These are phyloP conservation scores for Semnornis frantzii DNA, from an alignment of 2,113 vertebrate species.

Conservation along the genomic window DNA sequence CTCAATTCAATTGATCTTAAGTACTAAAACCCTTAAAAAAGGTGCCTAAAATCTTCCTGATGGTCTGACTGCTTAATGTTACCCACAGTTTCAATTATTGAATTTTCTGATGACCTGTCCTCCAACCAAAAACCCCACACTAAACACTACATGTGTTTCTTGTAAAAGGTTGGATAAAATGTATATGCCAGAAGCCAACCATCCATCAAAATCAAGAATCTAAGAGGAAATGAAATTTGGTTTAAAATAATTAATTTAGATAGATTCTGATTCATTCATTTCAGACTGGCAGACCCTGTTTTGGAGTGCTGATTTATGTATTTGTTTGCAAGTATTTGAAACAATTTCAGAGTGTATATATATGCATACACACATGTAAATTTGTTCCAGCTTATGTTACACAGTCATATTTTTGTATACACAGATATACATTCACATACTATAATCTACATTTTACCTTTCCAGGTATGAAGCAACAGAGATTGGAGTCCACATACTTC, in stretches of 20 bases:
- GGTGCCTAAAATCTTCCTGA: neutral
- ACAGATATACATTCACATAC: neutral
- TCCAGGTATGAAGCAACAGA: constrained; percentile 99
- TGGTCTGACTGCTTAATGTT: neutral
- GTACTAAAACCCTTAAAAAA: neutral
- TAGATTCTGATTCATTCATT: neutral
- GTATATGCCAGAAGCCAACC: neutral
- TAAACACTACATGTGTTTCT: neutral
- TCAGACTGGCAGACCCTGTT: neutral
- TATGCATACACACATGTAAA: rapidly evolving
- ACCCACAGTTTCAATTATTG: neutral
- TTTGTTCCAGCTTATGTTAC: neutral
- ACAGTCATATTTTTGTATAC: neutral
- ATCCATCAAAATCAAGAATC: rapidly evolving
- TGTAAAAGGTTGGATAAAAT: neutral
- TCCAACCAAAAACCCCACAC: neutral
- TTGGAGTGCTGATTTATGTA: neutral
- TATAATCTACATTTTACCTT: constrained; percentile 81
- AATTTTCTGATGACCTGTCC: neutral
- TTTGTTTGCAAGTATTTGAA: neutral
- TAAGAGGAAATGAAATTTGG: neutral
- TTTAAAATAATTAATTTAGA: neutral
- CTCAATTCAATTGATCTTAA: neutral
- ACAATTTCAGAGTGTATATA: neutral
- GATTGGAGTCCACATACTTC: constrained; percentile 99